Evolutionary conservation across 2,888 invertebrate genomes (phyloP), one percentile per base, ranked within the genome.

Genomic region (Drepanosiphum platanoidis): DNA sequence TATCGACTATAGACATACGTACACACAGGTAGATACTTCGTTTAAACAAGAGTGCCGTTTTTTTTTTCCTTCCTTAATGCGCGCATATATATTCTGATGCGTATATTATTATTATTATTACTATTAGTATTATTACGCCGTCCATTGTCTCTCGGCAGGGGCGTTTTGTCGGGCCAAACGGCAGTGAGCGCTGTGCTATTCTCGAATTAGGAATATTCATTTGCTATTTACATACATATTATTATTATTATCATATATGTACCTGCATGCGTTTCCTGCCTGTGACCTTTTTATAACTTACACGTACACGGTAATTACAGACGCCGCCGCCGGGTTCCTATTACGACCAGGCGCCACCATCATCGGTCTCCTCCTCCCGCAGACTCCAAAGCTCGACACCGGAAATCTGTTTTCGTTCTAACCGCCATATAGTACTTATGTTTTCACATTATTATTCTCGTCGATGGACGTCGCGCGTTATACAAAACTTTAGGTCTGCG

Each of bases 271-370:
- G 82, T 83, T 72, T 64, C 72, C 82, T 64, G 82, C 58, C 74
- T n/a, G 61, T 72, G 82, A 82, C 71, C 42, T 64, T 82, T 82
- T 82, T 74, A 64, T 36, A 27, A 22, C 82, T 72, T 15, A 36
- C 58, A 27, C 58, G 81, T 71, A 74, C 58, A 39, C 18, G 32
- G 42, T 82, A 74, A 83, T 83, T 83, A 83, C 42, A 46, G 70
- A 36, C 82, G 39, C 30, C 58, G 32, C 18, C 61, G 30, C 22
- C 13, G 15, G 32, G 66, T 79, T 34, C 27, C n/a, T 30, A 46
- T 22, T 34, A 34, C 68, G 4, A 27, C 27, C 68, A 70, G 68
- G 68, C 79, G 79, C 79, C 79, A 80, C 79, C 79, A 80, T 68
- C 42, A 42, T 64, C 34, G 15, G 52, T 7, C 39, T 64, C 64